A percentile compares a stretch with the other conserved stretches of the same genome.
Evolutionary conservation across 2,888 invertebrate species (phyloP).

Genomic region (Psylliodes chrysocephalus): DNA sequence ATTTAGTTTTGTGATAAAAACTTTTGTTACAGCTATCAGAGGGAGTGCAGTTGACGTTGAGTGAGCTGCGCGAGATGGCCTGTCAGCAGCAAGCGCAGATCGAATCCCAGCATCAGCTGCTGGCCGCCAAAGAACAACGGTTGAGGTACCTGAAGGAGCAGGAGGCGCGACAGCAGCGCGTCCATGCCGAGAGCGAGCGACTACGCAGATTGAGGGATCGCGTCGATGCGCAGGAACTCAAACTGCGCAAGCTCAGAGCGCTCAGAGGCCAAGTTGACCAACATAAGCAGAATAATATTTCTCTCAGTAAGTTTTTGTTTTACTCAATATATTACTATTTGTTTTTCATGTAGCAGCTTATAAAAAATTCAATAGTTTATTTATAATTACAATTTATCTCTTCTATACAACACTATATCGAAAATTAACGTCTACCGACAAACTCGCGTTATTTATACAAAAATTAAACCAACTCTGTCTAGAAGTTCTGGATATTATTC

Average conservation of each 20-base stretch:
- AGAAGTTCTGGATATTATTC: no score
- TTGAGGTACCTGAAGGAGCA: conserved; percentile 94
- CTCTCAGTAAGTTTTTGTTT: conserved; percentile 79
- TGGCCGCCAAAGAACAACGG: conserved; percentile 92
- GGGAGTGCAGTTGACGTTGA: conserved; percentile 90
- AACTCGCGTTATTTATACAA: no score
- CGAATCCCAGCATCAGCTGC: conserved; percentile 91
- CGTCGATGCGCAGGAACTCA: conserved; percentile 94
- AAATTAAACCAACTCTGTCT: no score
- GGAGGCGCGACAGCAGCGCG: conserved; percentile 80
- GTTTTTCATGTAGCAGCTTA: no score
- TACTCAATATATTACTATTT: background rate
- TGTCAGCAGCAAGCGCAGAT: conserved; percentile 97
- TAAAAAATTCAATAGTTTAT: no score
- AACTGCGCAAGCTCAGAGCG: conserved; percentile 89
- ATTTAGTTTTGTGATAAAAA: no score
- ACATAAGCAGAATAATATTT: conserved; percentile 90
- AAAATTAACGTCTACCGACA: no score
- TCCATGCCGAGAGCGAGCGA: conserved; percentile 89
- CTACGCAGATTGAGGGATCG: conserved; percentile 88
- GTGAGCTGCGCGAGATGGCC: conserved; percentile 98
- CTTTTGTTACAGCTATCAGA: conserved; percentile 80
- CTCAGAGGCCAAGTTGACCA: conserved; percentile 94
- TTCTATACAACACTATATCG: no score
- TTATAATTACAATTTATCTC: no score